phyloP scores from a whole-genome alignment of 2,797 vertebrate species.

The Sparus aurata region DNA sequence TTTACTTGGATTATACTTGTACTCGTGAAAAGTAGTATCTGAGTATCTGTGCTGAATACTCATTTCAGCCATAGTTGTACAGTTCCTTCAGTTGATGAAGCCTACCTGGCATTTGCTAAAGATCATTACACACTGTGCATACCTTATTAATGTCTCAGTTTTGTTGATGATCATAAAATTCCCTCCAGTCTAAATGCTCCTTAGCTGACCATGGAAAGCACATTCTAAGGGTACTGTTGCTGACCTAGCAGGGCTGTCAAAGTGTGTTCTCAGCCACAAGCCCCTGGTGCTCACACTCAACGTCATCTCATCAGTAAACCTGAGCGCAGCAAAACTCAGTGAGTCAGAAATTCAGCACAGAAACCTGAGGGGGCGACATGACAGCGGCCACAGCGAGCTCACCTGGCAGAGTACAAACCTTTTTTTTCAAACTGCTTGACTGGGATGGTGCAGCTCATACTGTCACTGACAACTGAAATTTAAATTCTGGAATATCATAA shows the following conservation, averaged over 20 bases:
- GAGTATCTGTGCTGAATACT: too few relatives aligned
- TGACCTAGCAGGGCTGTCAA: background rate
- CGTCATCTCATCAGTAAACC: conserved; percentile 36
- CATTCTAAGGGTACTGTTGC: background rate
- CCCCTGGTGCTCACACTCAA: conserved; percentile 28
- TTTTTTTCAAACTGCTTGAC: background rate
- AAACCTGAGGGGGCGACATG: conserved; percentile 8
- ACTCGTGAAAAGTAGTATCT: too few relatives aligned
- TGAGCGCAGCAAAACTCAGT: conserved; percentile 27
- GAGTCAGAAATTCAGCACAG: conserved; percentile 29
- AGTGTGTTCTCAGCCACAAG: background rate
- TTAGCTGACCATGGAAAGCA: conserved; percentile 14
- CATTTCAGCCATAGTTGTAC: too few relatives aligned
- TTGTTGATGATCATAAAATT: background rate
- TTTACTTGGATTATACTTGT: too few relatives aligned
- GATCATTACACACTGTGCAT: background rate
- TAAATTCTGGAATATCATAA: background rate
- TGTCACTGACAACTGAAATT: background rate
- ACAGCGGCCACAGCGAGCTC: conserved; percentile 2
- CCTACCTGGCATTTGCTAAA: too few relatives aligned
- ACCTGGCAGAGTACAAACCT: background rate
- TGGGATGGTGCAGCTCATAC: background rate
- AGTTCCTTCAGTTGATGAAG: too few relatives aligned
- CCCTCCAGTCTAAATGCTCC: background rate
- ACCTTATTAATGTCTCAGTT: background rate